phyloP scores from a whole-genome alignment of 1,140 invertebrate genomes.

The Apocrypta bakeri region DNA sequence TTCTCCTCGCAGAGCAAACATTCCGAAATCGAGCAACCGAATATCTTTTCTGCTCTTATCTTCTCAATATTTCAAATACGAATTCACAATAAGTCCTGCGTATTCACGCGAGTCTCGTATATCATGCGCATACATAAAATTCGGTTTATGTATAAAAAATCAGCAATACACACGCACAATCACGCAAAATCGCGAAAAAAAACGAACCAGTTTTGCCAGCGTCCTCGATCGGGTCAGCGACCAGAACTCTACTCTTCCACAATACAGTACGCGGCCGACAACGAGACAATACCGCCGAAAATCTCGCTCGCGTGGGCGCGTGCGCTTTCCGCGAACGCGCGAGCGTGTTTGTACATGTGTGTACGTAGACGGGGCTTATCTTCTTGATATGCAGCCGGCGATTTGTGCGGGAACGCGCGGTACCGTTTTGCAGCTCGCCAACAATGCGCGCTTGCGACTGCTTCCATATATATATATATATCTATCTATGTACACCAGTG shows the following conservation, averaged over 20 bases:
- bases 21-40: too few species aligned
- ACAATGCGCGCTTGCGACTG: neutral
- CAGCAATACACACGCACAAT: too few species aligned
- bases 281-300: neutral
- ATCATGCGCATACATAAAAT: too few species aligned
- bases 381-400: neutral
- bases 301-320: neutral
- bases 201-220: neutral
- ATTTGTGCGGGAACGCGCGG: neutral
- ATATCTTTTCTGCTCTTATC: too few species aligned
- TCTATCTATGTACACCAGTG: neutral
- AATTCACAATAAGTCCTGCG: too few species aligned
- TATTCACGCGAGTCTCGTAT: too few species aligned
- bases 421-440: conserved; percentile 10
- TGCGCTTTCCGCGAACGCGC: conserved; percentile 8
- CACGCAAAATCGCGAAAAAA: too few species aligned
- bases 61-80: too few species aligned
- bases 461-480: neutral
- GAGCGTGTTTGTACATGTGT: too few species aligned
- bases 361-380: neutral
- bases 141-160: too few species aligned
- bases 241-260: neutral
- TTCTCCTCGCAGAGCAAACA: too few species aligned
- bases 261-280: neutral
- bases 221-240: neutral